phyloP scores from a whole-genome alignment of 2,113 vertebrate species.

The Caranx melampygus region DNA sequence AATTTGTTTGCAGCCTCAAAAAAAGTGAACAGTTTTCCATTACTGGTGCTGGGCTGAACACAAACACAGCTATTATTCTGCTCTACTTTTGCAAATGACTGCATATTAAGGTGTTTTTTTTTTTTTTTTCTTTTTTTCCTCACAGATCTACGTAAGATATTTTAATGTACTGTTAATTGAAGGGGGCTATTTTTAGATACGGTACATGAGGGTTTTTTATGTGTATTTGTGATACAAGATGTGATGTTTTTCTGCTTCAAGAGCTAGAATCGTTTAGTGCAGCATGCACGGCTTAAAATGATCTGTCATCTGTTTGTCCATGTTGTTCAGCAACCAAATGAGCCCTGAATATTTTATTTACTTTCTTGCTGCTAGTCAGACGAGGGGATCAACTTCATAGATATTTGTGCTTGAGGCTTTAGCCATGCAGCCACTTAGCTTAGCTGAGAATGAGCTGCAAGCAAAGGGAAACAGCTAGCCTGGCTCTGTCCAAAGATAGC shows the following conservation, averaged over 20 bases:
- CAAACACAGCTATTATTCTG: slow-evolving; percentile 16
- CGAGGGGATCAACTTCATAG: not conserved
- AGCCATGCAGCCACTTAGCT: not conserved
- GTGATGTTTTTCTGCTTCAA: not conserved
- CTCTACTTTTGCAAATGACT: slow-evolving; percentile 4
- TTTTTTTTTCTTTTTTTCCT: not conserved
- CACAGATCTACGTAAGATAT: not conserved
- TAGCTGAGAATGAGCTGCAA: not conserved
- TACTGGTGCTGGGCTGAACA: slow-evolving; percentile 11
- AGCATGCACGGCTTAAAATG: slow-evolving; percentile 17
- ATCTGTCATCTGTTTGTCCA: not conserved
- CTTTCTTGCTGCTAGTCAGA: not conserved
- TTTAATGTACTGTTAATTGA: not conserved
- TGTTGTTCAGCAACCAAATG: not conserved
- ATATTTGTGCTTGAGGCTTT: not conserved
- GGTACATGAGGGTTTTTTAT: not conserved
- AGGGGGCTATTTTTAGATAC: not conserved
- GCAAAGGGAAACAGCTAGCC: not conserved
- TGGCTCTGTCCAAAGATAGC: not conserved
- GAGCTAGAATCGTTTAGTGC: slow-evolving; percentile 1
- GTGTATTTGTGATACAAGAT: not conserved
- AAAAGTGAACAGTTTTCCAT: slow-evolving; percentile 42
- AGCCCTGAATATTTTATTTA: not conserved
- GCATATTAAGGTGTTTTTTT: not conserved
- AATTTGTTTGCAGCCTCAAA: slow-evolving; percentile 45